Base-by-base conservation (phyloP, 2,797 vertebrate genomes). In the Peromyscus aztecus region DNA sequence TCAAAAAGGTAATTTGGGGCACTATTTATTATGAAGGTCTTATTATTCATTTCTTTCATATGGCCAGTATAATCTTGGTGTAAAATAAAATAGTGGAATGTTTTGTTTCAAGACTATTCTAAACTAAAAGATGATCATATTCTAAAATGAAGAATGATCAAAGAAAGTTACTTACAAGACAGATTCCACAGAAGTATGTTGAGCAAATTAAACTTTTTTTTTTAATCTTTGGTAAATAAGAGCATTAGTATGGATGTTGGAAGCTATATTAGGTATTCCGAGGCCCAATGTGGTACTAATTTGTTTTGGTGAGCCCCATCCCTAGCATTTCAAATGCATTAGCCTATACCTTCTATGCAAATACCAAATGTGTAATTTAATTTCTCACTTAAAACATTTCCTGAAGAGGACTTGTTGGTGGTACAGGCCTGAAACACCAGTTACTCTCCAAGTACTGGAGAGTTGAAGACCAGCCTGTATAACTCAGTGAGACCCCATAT, bases 321-420 rank as follows among this genome's bases (percentile, higher is more conserved):
- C 6, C 40, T 75, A 93, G 16, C 1, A 57, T 83, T 94, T 92
- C 24, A 88, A 63, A 67, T 82, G 59, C 29, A 34, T 89, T 69
- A 89, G 75, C 87, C 69, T 86, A 8, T 61, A 46, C 19, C 8
- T 24, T n/a, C 71, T 65, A 34, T 71, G 4, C 7, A 83, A 59
- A 59, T 46, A 43, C 2, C 19, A 43, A 12, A 95, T 57, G 19
- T 59, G 9, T 93, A 67, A 94, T 82, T 91, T 81, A 93, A 94
- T 81, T 95, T 94, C 93, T 37, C 2, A 77, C 3, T 13, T 75
- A 92, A 96, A 84, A 75, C 0, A 49, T 91, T 71, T 4, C 21
- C 31, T 85, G 49, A 94, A 46, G 31, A 49, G 19, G 14, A 78
- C 14, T 17, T 24, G 0, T 27, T 49, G 11, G 23, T 65, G 21